Base-by-base conservation (phyloP, 2,113 vertebrate genomes). In the Stictonetta naevosa region DNA sequence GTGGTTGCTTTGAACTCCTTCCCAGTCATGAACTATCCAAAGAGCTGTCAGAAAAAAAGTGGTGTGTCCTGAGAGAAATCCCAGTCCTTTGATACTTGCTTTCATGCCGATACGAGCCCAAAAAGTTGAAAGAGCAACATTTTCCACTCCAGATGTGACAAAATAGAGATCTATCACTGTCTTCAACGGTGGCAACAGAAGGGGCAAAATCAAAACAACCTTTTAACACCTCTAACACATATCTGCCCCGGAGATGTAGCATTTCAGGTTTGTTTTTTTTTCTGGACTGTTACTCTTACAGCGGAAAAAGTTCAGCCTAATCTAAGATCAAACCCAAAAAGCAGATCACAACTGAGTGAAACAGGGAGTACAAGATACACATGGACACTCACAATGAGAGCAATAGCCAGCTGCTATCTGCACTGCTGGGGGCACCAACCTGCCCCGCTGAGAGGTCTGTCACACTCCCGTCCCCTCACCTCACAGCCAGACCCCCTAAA, bases 61-160 rank as follows among this genome's bases (percentile, higher is more conserved):
- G 8, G 0, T 62, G 31, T 34, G 69, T 86, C 73, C 93, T 79
- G 55, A 88, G 76, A 94, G 90, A 92, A 92, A 96, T 60, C 56
- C 83, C 93, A 94, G 85, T 55, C 60, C 76, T 71, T 56, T 78
- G 72, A 83, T 88, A 83, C 79, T 94, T 83, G 68, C 72, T 96
- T 92, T 95, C 80, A 92, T 77, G 79, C 36, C 83, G 93, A 88
- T 86, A 93, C 1, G 56, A 93, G n/a, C 50, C 46, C 72, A 29
- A 46, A 90, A 96, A 86, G 53, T 86, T 96, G 63, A 90, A 95
- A 95, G 87, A 90, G 36, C 25, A 77, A 46, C 74, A 59, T 93
- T 69, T 88, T 77, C 68, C 73, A 14, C 69, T 86, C 42, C 13
- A 67, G 56, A 69, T 75, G 75, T 81, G 66, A 75, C 76, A 83